Conservation (phyloP, 2,113 vertebrate species). For the Fregetta grallaria region DNA sequence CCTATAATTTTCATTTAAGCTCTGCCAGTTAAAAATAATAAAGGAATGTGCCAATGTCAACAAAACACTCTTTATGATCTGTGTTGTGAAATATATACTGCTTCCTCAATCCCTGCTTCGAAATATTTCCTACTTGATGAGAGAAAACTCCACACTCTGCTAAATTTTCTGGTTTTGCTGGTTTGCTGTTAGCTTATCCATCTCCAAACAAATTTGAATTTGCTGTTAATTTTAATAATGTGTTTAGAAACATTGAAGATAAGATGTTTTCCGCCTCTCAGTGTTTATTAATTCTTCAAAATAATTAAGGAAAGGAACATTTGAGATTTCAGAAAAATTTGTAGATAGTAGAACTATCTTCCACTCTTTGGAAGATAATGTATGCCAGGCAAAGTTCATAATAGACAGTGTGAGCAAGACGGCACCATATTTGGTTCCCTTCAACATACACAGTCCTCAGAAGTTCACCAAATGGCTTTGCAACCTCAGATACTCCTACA, state of each 20-base stretch:
- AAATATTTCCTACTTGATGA: neutral
- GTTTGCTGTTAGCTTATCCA: neutral
- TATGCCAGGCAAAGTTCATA: neutral
- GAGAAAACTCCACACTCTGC: neutral
- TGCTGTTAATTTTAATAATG: neutral
- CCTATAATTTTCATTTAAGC: neutral
- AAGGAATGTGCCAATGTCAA: neutral
- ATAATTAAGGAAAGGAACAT: neutral
- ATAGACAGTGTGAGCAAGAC: neutral
- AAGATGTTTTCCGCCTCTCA: neutral
- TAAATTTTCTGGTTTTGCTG: neutral
- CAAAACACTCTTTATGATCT: neutral
- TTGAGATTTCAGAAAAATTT: neutral
- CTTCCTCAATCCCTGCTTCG: neutral
- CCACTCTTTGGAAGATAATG: neutral
- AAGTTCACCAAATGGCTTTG: neutral
- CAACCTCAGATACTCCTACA: neutral
- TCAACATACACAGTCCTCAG: neutral
- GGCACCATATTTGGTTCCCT: neutral
- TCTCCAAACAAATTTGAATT: neutral
- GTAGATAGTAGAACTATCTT: neutral
- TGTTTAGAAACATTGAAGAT: neutral
- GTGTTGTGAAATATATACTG: neutral
- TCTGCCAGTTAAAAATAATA: neutral
- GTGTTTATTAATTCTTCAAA: neutral